Conservation (phyloP, 2,888 invertebrate species). For the Eristalinus aeneus region DNA sequence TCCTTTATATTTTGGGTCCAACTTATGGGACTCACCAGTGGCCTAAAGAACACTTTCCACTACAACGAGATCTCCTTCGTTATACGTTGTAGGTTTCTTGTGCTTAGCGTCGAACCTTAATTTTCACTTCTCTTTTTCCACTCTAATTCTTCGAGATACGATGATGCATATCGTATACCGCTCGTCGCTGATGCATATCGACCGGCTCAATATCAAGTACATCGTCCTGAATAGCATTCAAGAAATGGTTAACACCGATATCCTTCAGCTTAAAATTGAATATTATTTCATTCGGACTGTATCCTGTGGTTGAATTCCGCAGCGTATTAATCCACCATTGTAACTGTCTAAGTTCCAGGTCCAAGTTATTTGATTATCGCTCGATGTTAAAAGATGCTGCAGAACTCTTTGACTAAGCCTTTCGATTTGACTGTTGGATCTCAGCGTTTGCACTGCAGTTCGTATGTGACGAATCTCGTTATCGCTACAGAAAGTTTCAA, state of each 20-base stretch:
- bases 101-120: slow-evolving; percentile 17
- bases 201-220: neutral
- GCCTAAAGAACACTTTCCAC: neutral
- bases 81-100: slow-evolving; percentile 4
- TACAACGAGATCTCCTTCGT: neutral
- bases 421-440: slow-evolving; percentile 54
- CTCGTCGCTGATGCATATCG: slow-evolving; percentile 5
- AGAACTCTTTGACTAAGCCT: slow-evolving; percentile 67
- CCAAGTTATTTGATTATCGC: slow-evolving; percentile 46
- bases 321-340: slow-evolving; percentile 65
- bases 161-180: too few relatives aligned
- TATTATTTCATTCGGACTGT: slow-evolving; percentile 64
- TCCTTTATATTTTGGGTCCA: neutral
- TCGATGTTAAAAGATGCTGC: slow-evolving; percentile 66
- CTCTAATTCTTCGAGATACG: neutral
- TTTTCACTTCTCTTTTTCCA: slow-evolving; percentile 13
- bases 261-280: slow-evolving; percentile 51
- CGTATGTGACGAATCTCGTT: too few relatives aligned
- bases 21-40: neutral
- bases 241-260: slow-evolving; percentile 27
- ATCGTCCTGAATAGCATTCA: slow-evolving; percentile 2
- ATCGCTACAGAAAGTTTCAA: too few relatives aligned
- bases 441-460: neutral
- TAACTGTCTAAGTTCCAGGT: slow-evolving; percentile 37
- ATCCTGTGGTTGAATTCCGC: slow-evolving; percentile 52